These are phyloP conservation scores for Platyrinchus mystaceus DNA, from an alignment of 2,797 vertebrate species.

Conservation along the genomic window DNA sequence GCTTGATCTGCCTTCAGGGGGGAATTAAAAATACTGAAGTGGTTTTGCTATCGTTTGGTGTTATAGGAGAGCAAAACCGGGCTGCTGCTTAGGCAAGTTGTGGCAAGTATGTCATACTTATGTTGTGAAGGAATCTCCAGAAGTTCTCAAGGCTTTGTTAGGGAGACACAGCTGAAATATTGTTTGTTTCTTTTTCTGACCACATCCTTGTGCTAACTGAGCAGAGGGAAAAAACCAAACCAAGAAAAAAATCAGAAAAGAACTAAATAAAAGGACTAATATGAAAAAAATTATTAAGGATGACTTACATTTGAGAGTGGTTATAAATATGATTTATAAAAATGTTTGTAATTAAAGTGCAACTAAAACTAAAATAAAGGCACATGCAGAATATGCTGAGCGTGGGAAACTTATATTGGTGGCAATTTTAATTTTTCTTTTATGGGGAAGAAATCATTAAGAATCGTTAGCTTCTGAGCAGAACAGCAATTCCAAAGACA, in stretches of 20 bases:
- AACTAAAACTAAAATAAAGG: background rate
- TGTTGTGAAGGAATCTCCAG: background rate
- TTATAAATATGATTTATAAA: background rate
- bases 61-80: background rate
- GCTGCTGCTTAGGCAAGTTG: constrained; percentile 22
- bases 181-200: constrained; percentile 10
- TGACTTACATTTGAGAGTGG: background rate
- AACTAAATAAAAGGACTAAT: background rate
- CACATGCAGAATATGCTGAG: background rate
- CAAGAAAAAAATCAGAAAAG: background rate
- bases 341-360: background rate
- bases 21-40: constrained; percentile 15
- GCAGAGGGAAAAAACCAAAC: no score
- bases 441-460: background rate
- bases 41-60: background rate
- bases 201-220: background rate
- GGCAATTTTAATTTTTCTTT: background rate
- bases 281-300: background rate
- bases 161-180: background rate
- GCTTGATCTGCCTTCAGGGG: constrained; percentile 40
- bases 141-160: constrained; percentile 7
- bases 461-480: background rate
- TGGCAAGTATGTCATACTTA: constrained; percentile 5
- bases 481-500: background rate
- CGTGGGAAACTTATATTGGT: background rate